Percentiles rank a stretch among this genome's conserved stretches.
These are phyloP conservation scores for Lethenteron reissneri DNA, from an alignment of 2,113 vertebrate genomes.

Conservation along the genomic window DNA sequence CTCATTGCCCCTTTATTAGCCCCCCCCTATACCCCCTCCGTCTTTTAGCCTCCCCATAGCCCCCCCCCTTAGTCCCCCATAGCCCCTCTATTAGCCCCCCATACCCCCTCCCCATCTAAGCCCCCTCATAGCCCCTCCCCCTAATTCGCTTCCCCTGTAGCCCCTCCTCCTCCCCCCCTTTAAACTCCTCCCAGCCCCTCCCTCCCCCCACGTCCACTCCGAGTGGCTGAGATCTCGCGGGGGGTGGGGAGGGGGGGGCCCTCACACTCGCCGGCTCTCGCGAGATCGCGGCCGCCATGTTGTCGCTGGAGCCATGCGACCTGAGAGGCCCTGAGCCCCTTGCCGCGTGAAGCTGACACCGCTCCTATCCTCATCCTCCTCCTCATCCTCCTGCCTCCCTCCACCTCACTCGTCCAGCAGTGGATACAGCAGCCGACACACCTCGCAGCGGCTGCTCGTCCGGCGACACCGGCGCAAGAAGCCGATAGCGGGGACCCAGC, in stretches of 20 bases:
- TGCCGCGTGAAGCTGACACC: background rate
- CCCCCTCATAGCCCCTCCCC: background rate
- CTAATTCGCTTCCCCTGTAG: background rate
- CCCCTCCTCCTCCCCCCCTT: background rate
- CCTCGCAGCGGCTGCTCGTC: background rate
- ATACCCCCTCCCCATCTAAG: background rate
- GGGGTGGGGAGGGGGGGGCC: too few relatives aligned
- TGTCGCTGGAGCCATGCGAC: too few relatives aligned
- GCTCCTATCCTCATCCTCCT: background rate
- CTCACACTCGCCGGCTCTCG: too few relatives aligned
- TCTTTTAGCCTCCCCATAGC: background rate
- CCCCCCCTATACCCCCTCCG: background rate
- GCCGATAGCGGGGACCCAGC: background rate
- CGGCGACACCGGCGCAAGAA: background rate
- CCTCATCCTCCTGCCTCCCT: background rate
- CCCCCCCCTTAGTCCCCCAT: background rate
- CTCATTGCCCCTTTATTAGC: conserved; percentile 8
- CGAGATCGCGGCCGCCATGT: too few relatives aligned
- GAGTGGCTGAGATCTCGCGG: too few relatives aligned
- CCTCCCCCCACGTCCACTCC: too few relatives aligned
- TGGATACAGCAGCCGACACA: too few relatives aligned
- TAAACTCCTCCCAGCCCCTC: background rate
- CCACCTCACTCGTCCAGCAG: background rate
- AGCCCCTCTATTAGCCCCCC: background rate
- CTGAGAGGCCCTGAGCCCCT: too few relatives aligned